Base-by-base conservation (phyloP, 2,888 invertebrate species). In the Mesorhabditis belari region DNA sequence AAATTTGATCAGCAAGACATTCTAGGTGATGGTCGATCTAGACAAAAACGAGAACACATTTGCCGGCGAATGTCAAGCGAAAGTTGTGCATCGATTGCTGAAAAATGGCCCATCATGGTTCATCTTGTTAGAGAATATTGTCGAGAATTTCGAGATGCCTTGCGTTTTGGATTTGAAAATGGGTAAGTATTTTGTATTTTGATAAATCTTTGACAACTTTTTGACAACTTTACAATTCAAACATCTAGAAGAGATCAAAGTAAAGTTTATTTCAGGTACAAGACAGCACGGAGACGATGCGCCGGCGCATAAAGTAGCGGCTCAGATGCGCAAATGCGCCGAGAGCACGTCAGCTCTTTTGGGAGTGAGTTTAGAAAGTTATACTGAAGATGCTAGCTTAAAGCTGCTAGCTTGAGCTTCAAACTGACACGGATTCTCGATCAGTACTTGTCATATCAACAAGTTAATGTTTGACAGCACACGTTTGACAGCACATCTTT, bases 221-320 rank as follows among this genome's bases (percentile, higher is more conserved):
- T n/a, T n/a, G n/a, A n/a, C n/a, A n/a, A n/a, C n/a, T n/a, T n/a
- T n/a, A n/a, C n/a, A n/a, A n/a, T n/a, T 35, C 35, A 35, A 35
- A 17, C 35, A 35, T 17, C n/a, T n/a, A n/a, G n/a, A n/a, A 35
- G 17, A n/a, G 5, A n/a, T 50, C 50, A 12, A n/a, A 17, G 5
- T n/a, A 17, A 19, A 5, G n/a, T 50, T 9, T 50, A 19, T 50
- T 50, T 68, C 71, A 92, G 92, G 92, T 65, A 91, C 91, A 58
- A 86, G 92, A 64, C 92, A 92, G 81, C 91, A 92, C 81, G 92
- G 90, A 19, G 92, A 92, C 82, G 92, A 92, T 84, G 92, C 92
- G 4, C 87, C 89, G 17, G 92, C 92, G 83, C 44, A 35, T 35
- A 92, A 92, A 83, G 87, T 89, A 65, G 87, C 86, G 80, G 90